Base-by-base conservation (phyloP, 35 echinoderm and acorn worm species). In the Ophioderma brevispina region DNA sequence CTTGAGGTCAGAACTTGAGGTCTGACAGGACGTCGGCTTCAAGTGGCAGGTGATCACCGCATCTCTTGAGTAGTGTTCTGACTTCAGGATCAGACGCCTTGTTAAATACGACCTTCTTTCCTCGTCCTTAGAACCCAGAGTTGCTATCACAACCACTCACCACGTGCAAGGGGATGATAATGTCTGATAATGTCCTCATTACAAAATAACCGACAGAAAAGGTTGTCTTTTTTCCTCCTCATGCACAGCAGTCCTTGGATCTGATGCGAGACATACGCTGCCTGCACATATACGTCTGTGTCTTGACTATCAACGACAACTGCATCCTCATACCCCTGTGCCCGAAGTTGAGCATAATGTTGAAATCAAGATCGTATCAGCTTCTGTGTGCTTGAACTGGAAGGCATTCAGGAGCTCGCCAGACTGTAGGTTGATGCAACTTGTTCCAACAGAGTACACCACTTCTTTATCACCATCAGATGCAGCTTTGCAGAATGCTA, bases 91-190 rank as follows among this genome's bases (percentile, higher is more conserved):
- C 78, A 13, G 11, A 13, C n/a, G 36, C 36, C 38, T 77, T 76
- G 64, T 77, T 0, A 1, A 90, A 39, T 6, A 84, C 4, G 59
- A 32, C 23, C 64, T 91, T 85, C 40, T 91, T 83, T 14, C 81
- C 81, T 5, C 36, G 28, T 4, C 77, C 77, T 5, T 79, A 79
- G 77, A 79, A 79, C 4, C 77, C 77, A 35, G 77, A 79, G 11
- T 13, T 90, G 35, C 35, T 21, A 23, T 90, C 80, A 82, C 78
- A 38, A 28, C 88, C 88, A 63, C 76, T 82, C 8, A 90, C 63
- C 4, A 90, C 46, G 82, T 90, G 88, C 32, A 90, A 34, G 63
- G 88, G 31, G 32, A 90, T 90, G 4, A 90, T 90, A 55, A 81
- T 35, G 15, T 81, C 36, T 55, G 88, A 77, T 32, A 90, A 37